Base-by-base conservation (phyloP, 1,140 invertebrate species). In the Drosophila nigromelanica region DNA sequence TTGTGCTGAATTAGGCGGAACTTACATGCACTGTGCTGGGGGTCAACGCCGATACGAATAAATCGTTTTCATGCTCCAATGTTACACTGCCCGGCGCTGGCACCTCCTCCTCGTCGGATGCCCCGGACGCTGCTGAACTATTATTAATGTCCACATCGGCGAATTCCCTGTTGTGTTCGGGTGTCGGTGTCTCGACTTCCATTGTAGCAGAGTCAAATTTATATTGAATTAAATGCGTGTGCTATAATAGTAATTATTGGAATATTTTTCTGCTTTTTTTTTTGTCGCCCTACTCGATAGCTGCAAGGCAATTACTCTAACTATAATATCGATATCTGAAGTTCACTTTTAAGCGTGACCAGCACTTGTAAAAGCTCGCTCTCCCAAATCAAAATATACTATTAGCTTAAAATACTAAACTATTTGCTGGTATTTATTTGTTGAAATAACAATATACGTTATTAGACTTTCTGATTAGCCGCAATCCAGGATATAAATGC, bases 401-500 rank as follows among this genome's bases (percentile, higher is more conserved):
- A 37, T 52, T 10, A 35, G 35, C 43, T 60, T 43, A 64, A 63
- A 71, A 64, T 71, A 64, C 61, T 58, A 48, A 24, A 47, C 15
- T 45, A 39, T n/a, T 45, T 66, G 62, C 40, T 47, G 10, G 18
- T 66, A 64, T 64, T 66, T 66, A 66, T 66, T 56, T 47, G 0
- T 10, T 40, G 4, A 56, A 48, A 6, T 14, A 42, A 50, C 12
- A 35, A 35, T 10, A 37, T 14, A 24, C 15, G 14, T 73, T 71
- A 30, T 45, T 63, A 6, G 6, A 56, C 48, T 18, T 72, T 63
- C 69, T 91, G 83, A 43, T 91, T 86, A 3, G 56, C 0, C 2
- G 70, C 43, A 61, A 96, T 95, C 95, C 95, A 94, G 21, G 93
- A 90, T n/a, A 94, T 89, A 76, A 94, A 95, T 6, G 93, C 92